Conservation (phyloP, 2,888 invertebrate species). For the Anagyrus pseudococci region DNA sequence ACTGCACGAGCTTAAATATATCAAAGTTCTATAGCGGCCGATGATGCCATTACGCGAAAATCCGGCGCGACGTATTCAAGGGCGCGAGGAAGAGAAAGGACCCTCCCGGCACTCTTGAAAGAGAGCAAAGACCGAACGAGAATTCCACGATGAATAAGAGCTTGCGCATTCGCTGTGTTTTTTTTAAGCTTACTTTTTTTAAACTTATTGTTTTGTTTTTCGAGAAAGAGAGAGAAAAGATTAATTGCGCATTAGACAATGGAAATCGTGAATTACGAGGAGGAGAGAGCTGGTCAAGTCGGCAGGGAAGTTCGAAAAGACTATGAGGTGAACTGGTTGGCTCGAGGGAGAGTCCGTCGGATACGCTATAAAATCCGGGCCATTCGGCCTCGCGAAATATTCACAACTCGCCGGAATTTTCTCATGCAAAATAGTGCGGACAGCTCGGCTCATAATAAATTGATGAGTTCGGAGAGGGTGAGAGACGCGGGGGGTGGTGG, state of each 20-base stretch:
- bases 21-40: conserved; percentile 21
- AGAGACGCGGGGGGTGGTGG: background rate
- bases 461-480: conserved; percentile 7
- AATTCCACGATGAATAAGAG: too few relatives aligned
- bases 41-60: conserved; percentile 25
- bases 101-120: too few relatives aligned
- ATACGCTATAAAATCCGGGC: background rate
- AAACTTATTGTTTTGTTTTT: background rate
- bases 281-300: too few relatives aligned
- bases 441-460: conserved; percentile 19
- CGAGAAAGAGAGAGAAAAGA: background rate
- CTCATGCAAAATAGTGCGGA: conserved; percentile 16
- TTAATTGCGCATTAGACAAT: too few relatives aligned
- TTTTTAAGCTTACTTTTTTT: too few relatives aligned
- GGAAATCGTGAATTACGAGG: too few relatives aligned
- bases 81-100: background rate
- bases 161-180: too few relatives aligned
- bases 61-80: background rate
- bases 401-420: background rate
- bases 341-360: background rate
- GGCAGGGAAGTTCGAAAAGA: too few relatives aligned
- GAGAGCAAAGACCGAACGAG: too few relatives aligned
- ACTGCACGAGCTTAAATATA: conserved; percentile 21
- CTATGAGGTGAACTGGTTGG: too few relatives aligned
- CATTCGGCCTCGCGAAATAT: background rate